These are phyloP conservation scores for Orthosia incerta DNA, from an alignment of 2,888 invertebrate species.

Conservation along the genomic window DNA sequence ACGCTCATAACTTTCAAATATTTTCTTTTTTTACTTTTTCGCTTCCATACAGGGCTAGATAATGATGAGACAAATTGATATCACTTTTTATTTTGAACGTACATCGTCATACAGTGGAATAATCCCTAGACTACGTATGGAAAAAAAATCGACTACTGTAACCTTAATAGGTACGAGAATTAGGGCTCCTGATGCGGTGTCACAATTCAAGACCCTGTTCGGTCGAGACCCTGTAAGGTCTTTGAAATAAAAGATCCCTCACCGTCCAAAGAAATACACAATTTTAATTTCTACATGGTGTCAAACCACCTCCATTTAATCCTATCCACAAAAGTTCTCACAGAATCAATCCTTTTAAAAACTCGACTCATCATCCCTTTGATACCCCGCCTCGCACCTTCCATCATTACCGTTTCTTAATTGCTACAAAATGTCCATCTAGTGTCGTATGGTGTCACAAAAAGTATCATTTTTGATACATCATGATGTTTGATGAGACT, in stretches of 20 bases:
- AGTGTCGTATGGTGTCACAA: slow-evolving; percentile 79
- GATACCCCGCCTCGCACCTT: slow-evolving; percentile 56
- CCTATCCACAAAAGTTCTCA: slow-evolving; percentile 43
- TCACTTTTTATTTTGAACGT: too few species aligned
- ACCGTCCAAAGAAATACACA: background rate
- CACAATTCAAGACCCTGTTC: too few species aligned
- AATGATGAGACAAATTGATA: too few species aligned
- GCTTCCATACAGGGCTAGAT: too few species aligned
- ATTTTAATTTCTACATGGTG: slow-evolving; percentile 3
- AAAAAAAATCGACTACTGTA: too few species aligned
- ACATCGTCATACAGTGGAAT: too few species aligned
- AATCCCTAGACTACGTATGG: too few species aligned
- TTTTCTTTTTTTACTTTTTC: too few species aligned
- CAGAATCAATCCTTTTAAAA: slow-evolving; percentile 44
- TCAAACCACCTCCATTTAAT: slow-evolving; percentile 13
- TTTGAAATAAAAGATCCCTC: background rate
- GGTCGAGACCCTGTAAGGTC: too few species aligned
- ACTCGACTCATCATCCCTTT: slow-evolving; percentile 59
- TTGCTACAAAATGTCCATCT: slow-evolving; percentile 72
- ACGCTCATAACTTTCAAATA: too few species aligned
- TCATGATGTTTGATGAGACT: slow-evolving; percentile 78
- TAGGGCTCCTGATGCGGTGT: too few species aligned
- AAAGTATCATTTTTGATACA: slow-evolving; percentile 73
- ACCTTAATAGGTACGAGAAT: too few species aligned
- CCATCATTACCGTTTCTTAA: slow-evolving; percentile 69